Evolutionary conservation across 92 coral and sea anemone genomes (phyloP), one percentile per base, ranked within the genome.

Genomic region (Zoanthus sociatus): DNA sequence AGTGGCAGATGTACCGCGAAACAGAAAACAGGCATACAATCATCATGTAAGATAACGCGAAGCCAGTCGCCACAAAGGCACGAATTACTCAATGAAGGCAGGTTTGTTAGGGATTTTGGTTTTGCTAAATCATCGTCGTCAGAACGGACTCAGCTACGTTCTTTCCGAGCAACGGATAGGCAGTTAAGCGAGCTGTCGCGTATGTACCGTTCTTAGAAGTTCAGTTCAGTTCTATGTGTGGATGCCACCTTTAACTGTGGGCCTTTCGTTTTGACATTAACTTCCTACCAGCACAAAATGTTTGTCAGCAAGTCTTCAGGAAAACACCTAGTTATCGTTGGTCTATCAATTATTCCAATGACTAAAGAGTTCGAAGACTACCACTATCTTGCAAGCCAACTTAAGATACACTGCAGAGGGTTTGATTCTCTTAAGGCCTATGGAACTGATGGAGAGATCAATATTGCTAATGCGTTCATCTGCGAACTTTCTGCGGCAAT

Each of bases 181-280:
- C 89, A 89, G 73, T 76, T 89, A 42, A 21, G 66, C n/a, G 73
- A 89, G 61, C 92, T 89, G 42, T 89, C 89, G 50, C 75, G 85
- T 31, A 33, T 89, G 13, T 77, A 77, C 45, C 84, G 17, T 18
- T 56, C 90, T 21, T 47, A 45, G 70, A 87, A 70, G 84, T 91
- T 71, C 55, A 45, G 61, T 78, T 55, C 88, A 50, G 89, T 89
- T 17, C 90, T 92, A n/a, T 71, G 92, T 48, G 66, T 92, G 74
- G 88, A 92, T 73, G 94, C 90, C 21, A 91, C 83, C 44, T 92
- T 92, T 69, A 91, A 88, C 71, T 91, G 92, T 88, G 92, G 94
- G 20, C 71, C 89, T 15, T 92, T 88, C 84, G 79, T 55, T 37
- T 88, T 84, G n/a, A 88, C 92, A 56, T 37, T 90, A 58, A 90